phyloP scores from a whole-genome alignment of 2,797 vertebrate species.

The Limosa lapponica region DNA sequence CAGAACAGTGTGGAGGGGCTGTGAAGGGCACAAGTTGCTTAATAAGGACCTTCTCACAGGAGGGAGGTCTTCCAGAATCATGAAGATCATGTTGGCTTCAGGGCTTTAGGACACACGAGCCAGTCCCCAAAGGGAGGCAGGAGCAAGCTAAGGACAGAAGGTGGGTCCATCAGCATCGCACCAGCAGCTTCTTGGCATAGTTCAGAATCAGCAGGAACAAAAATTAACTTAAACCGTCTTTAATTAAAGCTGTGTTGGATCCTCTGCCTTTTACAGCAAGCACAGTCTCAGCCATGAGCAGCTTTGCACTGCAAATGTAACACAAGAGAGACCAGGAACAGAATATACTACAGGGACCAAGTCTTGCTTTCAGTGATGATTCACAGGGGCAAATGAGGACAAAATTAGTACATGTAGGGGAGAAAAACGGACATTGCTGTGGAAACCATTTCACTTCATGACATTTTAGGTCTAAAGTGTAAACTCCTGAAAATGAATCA shows the following conservation, averaged over 20 bases:
- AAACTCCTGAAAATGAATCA: conserved; percentile 36
- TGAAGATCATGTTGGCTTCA: background rate
- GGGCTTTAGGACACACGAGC: background rate
- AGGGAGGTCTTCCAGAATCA: background rate
- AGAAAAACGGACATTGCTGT: conserved; percentile 36
- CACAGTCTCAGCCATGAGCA: background rate
- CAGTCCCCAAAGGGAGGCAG: background rate
- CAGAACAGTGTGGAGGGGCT: background rate
- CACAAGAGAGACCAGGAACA: background rate
- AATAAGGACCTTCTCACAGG: background rate
- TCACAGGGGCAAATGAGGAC: conserved; percentile 43
- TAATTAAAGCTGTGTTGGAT: background rate
- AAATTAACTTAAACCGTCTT: background rate
- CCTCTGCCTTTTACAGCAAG: background rate
- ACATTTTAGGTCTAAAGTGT: conserved; percentile 31
- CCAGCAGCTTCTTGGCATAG: background rate
- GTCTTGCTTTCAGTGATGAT: conserved; percentile 38
- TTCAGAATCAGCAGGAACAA: background rate
- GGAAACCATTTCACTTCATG: conserved; percentile 39
- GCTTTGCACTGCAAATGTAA: background rate
- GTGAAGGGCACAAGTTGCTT: background rate
- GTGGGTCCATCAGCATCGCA: background rate
- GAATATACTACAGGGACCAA: background rate
- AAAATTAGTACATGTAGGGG: conserved; percentile 42
- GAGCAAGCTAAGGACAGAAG: background rate